Conservation (phyloP, 2,888 invertebrate genomes). For the Hedychridium roseum region DNA sequence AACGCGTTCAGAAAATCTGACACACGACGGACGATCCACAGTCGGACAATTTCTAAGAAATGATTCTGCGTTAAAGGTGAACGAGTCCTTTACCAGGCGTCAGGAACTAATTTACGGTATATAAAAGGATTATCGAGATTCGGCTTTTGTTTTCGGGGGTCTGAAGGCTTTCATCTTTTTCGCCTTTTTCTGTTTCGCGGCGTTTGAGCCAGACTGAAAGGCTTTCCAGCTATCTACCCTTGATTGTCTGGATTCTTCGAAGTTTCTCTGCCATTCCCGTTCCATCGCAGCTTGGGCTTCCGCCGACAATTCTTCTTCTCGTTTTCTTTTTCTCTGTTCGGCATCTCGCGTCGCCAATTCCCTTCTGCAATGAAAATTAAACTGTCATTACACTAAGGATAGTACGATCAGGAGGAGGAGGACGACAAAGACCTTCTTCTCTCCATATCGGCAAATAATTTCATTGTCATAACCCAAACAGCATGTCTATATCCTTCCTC, state of each 20-base stretch:
- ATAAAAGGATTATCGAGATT: conserved; percentile 76
- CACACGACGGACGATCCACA: conserved; percentile 10
- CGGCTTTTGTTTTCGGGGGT: conserved; percentile 93
- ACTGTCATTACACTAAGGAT: background rate
- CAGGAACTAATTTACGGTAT: conserved; percentile 28
- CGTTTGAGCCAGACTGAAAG: conserved; percentile 73
- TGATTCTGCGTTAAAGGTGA: conserved; percentile 23
- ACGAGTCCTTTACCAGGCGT: conserved; percentile 21
- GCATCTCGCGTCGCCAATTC: conserved; percentile 88
- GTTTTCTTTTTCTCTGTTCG: conserved; percentile 92
- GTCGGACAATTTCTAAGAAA: conserved; percentile 21
- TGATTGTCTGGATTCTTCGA: conserved; percentile 94
- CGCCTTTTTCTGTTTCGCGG: conserved; percentile 77
- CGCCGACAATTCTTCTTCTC: conserved; percentile 92
- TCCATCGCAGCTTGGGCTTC: conserved; percentile 90
- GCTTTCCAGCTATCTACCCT: conserved; percentile 93
- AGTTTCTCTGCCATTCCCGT: conserved; percentile 98
- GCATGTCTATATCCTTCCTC: conserved; percentile 88
- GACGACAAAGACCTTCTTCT: conserved; percentile 70
- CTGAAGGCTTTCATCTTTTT: conserved; percentile 86
- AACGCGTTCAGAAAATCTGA: conserved; percentile 8
- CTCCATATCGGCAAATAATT: conserved; percentile 96
- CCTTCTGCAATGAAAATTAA: conserved; percentile 62
- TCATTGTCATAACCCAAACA: conserved; percentile 98
- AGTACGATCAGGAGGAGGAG: background rate